Conservation (phyloP, 2,888 invertebrate species). For the Heliconius aoede region DNA sequence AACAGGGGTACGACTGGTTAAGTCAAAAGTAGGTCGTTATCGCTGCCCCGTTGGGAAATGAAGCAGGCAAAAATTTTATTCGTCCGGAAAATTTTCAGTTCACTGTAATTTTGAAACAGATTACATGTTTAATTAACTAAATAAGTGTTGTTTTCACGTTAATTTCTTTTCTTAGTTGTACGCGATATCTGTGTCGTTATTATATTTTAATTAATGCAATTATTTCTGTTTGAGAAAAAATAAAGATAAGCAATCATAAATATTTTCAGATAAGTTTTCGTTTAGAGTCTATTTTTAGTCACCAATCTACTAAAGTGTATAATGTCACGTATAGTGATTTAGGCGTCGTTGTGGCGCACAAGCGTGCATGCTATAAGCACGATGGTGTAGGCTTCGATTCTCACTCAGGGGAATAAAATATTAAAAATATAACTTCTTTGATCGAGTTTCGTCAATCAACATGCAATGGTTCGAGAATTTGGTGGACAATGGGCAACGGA, state of each 20-base stretch:
- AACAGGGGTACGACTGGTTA: constrained; percentile 59
- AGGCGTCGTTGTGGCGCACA: too few relatives aligned
- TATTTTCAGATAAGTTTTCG: not conserved
- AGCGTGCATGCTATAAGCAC: too few relatives aligned
- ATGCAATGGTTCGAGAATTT: too few relatives aligned
- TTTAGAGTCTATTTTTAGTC: not conserved
- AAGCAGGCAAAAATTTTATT: constrained; percentile 65
- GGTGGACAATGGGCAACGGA: too few relatives aligned
- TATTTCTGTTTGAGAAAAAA: not conserved
- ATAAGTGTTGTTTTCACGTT: constrained; percentile 41
- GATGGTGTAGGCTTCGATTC: too few relatives aligned
- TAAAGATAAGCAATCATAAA: not conserved
- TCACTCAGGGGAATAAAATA: too few relatives aligned
- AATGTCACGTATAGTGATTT: too few relatives aligned
- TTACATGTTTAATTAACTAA: constrained; percentile 57
- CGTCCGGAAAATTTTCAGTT: constrained; percentile 62
- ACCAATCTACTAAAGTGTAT: too few relatives aligned
- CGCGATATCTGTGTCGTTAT: not conserved
- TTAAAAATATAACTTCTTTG: too few relatives aligned
- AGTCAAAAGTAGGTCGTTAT: constrained; percentile 74
- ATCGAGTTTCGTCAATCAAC: too few relatives aligned
- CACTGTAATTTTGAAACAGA: constrained; percentile 59
- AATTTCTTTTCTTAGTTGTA: constrained; percentile 44
- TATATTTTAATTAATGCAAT: not conserved
- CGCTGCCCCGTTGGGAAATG: constrained; percentile 71